Base-by-base conservation (phyloP, 2,888 invertebrate genomes). In the Parnassius smintheus region DNA sequence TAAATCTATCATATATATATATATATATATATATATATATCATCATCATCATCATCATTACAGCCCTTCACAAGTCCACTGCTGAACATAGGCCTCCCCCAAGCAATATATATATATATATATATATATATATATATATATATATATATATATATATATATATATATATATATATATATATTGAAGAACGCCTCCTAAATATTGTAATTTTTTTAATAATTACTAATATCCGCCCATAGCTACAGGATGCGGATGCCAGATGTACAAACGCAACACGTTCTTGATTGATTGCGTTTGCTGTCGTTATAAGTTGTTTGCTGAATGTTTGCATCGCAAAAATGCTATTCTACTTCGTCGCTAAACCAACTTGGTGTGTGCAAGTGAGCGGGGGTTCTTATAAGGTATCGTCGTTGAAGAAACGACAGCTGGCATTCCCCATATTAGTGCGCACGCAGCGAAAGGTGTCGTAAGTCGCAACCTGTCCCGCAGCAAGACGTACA, bases 391-490 rank as follows among this genome's bases (percentile, higher is more conserved):
- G 67, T 56, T 72, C 75, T 74, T 76, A 77, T 81, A 77, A 76
- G 76, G 76, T 69, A 73, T 74, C 72, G 65, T 58, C 46, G 61
- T 68, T 72, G 70, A 77, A 83, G 82, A 83, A 84, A 78, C 72
- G 69, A 69, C 80, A 80, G 74, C 76, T 80, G 79, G 74, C 66
- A 72, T 65, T 74, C 72, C 71, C 80, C 77, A 75, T 82, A 78
- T 81, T 71, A 68, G 79, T 72, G 72, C 68, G 68, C 68, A 67
- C 64, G 69, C 71, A 76, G 79, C 78, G 79, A 83, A 85, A 82
- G 80, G 83, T 83, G 77, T 75, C 67, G 70, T 66, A 69, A 72
- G 70, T 67, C 67, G 71, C 77, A 73, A 76, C 73, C 73, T 71
- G 75, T 68, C 68, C 44, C 67, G 61, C 61, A 64, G 67, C 67